Evolutionary conservation across 1,140 invertebrate species (phyloP).

Genomic region (Drosophila nikananu): DNA sequence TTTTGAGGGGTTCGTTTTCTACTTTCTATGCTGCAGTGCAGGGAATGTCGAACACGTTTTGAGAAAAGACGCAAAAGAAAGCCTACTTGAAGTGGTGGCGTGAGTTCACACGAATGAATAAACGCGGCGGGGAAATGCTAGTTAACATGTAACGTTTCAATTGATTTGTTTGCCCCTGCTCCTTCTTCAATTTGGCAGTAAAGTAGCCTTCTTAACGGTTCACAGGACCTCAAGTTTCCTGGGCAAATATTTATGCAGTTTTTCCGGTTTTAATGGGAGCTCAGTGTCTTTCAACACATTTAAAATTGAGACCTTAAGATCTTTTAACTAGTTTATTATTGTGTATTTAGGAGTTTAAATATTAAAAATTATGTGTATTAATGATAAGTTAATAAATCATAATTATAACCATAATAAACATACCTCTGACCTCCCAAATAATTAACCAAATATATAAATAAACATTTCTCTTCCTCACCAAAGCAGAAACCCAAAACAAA

Average conservation of each 20-base stretch:
- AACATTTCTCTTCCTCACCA: not conserved
- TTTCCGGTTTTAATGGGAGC: not conserved
- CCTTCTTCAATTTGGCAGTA: not conserved
- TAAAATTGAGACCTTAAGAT: not conserved
- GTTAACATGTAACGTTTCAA: conserved; percentile 11
- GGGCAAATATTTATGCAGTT: not conserved
- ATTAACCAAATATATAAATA: not conserved
- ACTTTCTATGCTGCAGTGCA: conserved; percentile 31
- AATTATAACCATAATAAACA: not conserved
- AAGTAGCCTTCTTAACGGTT: not conserved
- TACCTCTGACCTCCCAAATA: not conserved
- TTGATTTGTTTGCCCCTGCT: conserved; percentile 19
- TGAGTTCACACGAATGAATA: conserved; percentile 26
- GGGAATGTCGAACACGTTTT: conserved; percentile 43
- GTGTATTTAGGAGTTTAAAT: not conserved
- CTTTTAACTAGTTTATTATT: not conserved
- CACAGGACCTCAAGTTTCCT: conserved; percentile 2
- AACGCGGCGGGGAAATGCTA: conserved; percentile 17
- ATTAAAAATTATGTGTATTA: not conserved
- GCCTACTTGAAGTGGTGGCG: conserved; percentile 31
- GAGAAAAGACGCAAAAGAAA: conserved; percentile 24
- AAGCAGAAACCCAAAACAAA: not conserved
- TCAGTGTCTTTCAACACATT: too few relatives aligned
- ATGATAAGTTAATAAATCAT: not conserved
- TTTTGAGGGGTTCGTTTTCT: not conserved